Evolutionary conservation across 1,140 invertebrate genomes (phyloP).

Genomic region (Lanistes nyassanus): DNA sequence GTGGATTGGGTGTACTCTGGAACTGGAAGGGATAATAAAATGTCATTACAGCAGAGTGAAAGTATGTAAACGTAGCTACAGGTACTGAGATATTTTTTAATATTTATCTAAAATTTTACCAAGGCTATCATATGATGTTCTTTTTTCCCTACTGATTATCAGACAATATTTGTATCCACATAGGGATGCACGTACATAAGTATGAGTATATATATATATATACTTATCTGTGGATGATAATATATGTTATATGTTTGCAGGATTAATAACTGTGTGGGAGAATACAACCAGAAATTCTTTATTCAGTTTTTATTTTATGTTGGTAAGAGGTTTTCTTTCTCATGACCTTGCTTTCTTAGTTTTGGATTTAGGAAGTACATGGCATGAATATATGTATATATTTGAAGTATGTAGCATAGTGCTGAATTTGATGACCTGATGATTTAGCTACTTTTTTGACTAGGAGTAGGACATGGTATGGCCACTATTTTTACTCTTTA

Average conservation of each 20-base stretch:
- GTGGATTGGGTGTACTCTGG: no score
- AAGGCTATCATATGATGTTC: no score
- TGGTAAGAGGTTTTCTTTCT: constrained; percentile 56
- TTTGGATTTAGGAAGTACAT: background rate
- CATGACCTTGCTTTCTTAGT: background rate
- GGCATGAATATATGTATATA: background rate
- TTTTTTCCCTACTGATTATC: background rate
- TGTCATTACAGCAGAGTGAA: no score
- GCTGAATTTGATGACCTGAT: no score
- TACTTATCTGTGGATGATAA: background rate
- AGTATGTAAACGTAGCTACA: no score
- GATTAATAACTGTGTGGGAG: constrained; percentile 95
- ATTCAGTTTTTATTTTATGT: constrained; percentile 86
- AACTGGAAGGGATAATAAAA: no score
- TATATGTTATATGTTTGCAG: constrained; percentile 68
- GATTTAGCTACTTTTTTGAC: no score
- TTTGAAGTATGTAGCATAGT: background rate
- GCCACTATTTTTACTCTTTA: no score
- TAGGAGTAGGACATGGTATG: no score
- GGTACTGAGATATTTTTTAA: background rate
- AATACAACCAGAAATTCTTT: constrained; percentile 94
- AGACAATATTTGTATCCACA: background rate
- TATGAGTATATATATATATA: background rate
- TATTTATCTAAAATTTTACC: background rate
- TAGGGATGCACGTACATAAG: background rate